Conservation (phyloP, 2,113 vertebrate species). For the Sturnus vulgaris region DNA sequence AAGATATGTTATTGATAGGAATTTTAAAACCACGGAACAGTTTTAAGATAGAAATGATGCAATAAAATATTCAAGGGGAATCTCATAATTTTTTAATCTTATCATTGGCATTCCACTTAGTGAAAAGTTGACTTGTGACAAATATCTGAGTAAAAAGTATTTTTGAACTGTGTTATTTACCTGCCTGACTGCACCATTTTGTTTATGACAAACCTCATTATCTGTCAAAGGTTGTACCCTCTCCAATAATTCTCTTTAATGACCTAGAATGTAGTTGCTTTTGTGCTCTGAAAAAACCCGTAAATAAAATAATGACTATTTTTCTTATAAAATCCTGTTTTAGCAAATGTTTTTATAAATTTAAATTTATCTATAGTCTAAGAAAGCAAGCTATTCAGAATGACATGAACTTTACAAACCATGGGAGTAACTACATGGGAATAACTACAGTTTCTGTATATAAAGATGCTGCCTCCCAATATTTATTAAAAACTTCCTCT, state of each 20-base stretch:
- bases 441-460: not conserved
- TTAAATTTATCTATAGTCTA: not conserved
- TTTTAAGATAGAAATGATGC: not conserved
- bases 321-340: not conserved
- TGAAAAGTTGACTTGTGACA: not conserved
- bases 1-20: not conserved
- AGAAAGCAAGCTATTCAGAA: not conserved
- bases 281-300: fast-evolving
- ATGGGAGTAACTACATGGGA: not conserved
- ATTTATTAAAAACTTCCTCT: not conserved
- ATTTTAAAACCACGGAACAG: not conserved
- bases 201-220: not conserved
- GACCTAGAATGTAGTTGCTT: not conserved
- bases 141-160: not conserved
- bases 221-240: not conserved
- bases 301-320: not conserved
- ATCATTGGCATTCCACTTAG: not conserved
- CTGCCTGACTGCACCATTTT: not conserved
- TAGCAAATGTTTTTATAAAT: not conserved
- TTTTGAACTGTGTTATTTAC: not conserved
- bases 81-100: not conserved
- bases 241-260: not conserved
- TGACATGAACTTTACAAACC: not conserved
- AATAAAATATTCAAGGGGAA: not conserved
- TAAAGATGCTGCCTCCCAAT: not conserved